Evolutionary conservation across 2,797 vertebrate species (phyloP), one percentile per base, ranked within the genome.

Genomic region (Gadopsis bispinosus): DNA sequence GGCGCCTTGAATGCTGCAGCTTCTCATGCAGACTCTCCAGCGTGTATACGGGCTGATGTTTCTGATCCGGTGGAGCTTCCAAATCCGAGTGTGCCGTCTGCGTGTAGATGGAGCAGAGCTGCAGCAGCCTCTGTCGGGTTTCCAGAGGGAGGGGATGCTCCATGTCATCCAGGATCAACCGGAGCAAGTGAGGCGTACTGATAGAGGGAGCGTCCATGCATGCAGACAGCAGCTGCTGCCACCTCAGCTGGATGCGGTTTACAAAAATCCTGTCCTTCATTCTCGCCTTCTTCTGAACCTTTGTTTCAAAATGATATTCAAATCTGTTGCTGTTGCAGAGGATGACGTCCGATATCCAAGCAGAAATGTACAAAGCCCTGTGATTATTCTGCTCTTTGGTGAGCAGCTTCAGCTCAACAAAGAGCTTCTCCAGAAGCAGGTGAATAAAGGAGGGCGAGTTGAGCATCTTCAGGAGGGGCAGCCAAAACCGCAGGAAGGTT

Each of bases 61-160:
- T 69, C 20, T 83, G 69, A 60, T 90, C 85, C 31, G 67, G 84
- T 5, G 90, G 74, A 0, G 76, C 33, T 14, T 86, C 81, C 5
- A 69, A 72, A 3, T 91, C 64, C 0, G 67, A 45, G 19, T 58
- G 90, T 17, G 87, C 75, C 7, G 88, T 91, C 88, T 97, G 97
- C 0, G 97, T 98, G 94, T 99, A 99, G 93, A 99, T 97, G 19
- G 95, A 95, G 90, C 96, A 96, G 26, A 99, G 96, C 77, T 89
- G 95, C 41, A 98, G 92, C 61, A 99, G 94, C 81, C 95, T 96
- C 86, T 96, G 93, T 53, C 95, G 96, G 0, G 96, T 95, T 35
- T 96, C 92, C 13, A 88, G 77, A 4, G 97, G 93, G 55, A 98
- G 89, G 4, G 96, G 94, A 56, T 96, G 96, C 65, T 95, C 97